A percentile compares a stretch with the other conserved stretches of the same genome.
Conservation (phyloP, 2,113 vertebrate genomes). For the Thinocorus orbignyianus region DNA sequence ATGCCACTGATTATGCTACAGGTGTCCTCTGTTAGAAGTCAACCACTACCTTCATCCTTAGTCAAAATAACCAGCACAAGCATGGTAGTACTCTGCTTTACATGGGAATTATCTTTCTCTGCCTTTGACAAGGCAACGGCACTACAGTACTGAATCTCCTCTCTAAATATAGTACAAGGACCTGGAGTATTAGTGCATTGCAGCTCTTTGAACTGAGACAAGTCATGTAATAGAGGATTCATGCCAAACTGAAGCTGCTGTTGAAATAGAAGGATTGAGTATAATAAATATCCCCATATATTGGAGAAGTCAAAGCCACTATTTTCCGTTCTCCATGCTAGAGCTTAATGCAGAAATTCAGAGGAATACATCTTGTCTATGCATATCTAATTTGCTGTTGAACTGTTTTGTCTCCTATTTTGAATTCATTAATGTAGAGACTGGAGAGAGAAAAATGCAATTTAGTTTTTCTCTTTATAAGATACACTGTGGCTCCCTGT, state of each 20-base stretch:
- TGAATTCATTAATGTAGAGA: not conserved
- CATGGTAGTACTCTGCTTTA: not conserved
- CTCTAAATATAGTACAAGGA: slow-evolving; percentile 2
- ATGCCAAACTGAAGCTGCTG: not conserved
- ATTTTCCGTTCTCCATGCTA: not conserved
- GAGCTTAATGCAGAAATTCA: not conserved
- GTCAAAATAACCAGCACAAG: not conserved
- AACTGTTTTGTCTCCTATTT: not conserved
- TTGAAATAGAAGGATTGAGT: not conserved
- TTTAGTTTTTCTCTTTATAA: not conserved
- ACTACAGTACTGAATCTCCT: not conserved
- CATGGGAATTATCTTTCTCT: not conserved
- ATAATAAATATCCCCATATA: not conserved
- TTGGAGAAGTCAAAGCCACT: not conserved
- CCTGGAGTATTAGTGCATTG: not conserved
- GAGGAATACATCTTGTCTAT: not conserved
- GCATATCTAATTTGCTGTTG: not conserved
- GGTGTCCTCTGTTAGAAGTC: not conserved
- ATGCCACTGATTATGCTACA: not conserved
- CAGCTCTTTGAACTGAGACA: not conserved
- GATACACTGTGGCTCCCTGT: accelerated
- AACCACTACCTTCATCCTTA: not conserved
- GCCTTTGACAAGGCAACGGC: not conserved
- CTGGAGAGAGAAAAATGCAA: not conserved
- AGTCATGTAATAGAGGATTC: not conserved